Base-by-base conservation (phyloP, 2,113 vertebrate species). In the Rhinopomastus cyanomelas region DNA sequence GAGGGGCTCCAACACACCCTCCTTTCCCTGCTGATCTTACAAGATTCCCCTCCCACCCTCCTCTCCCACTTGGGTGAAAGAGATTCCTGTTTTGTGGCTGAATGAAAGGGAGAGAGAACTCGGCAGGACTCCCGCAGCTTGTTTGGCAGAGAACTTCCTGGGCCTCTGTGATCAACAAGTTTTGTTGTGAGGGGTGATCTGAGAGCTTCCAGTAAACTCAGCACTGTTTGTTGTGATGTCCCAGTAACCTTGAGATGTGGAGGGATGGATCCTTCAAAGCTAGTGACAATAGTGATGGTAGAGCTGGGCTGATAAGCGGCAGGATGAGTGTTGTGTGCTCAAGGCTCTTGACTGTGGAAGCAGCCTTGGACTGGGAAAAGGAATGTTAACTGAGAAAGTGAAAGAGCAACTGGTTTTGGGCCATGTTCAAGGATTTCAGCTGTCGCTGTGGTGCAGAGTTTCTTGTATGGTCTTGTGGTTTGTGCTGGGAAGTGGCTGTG, bases 381-480 rank as follows among this genome's bases (percentile, higher is more conserved):
- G 59, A 32, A 44, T 5, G 49, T n/a, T 5, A 27, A 29, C 29
- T 57, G 66, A n/a, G 53, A 61, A 72, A 12, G 42, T 0, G 2
- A n/a, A 57, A 81, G 59, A 73, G 42, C 52, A 8, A 25, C 49
- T 52, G 16, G 32, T 68, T 37, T 59, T 75, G 60, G 12, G 39
- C 30, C 2, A 5, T 22, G 2, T 7, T 34, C 17, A 25, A 64
- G 75, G 81, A 5, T 44, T 66, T 32, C 22, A 30, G 60, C 8
- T 9, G 3, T 17, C 2, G 2, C n/a, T 1, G 2, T 13, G 9
- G 64, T 46, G 46, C 46, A 48, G 46, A 48, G 46, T 17, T 16
- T 36, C 13, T 29, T 46, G 1, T 4, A 34, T 11, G 23, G 3
- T 7, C 7, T 9, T 1, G 7, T 34, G 62, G 7, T 55, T 55